These are phyloP conservation scores for Coenobita brevimanus DNA, from an alignment of 1,140 invertebrate species.

Conservation along the genomic window DNA sequence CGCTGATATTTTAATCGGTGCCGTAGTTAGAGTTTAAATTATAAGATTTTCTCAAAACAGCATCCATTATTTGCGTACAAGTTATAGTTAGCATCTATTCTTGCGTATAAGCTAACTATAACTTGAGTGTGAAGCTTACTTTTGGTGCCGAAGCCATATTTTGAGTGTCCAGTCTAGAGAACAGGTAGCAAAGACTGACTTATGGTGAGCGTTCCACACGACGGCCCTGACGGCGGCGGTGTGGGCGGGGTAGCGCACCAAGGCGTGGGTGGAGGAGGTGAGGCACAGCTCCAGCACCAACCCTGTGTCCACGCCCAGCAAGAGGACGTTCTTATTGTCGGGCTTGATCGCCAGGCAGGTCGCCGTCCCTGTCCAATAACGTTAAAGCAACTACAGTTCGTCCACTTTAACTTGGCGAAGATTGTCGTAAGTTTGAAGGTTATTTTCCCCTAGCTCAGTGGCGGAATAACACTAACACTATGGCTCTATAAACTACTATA, in stretches of 20 bases:
- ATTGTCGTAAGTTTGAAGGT: too few species aligned
- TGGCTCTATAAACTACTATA: too few species aligned
- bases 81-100: neutral
- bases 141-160: slow-evolving; percentile 32
- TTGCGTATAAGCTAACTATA: neutral
- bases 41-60: too few species aligned
- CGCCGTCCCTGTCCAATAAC: slow-evolving; percentile 84
- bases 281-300: slow-evolving; percentile 92
- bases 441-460: too few species aligned
- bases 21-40: too few species aligned
- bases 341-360: slow-evolving; percentile 92
- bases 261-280: slow-evolving; percentile 81
- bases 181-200: slow-evolving; percentile 90
- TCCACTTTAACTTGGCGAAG: too few species aligned
- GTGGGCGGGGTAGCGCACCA: slow-evolving; percentile 81
- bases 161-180: slow-evolving; percentile 88
- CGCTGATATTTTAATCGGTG: too few species aligned
- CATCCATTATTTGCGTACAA: neutral
- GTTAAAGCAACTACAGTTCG: too few species aligned
- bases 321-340: slow-evolving; percentile 83
- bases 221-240: slow-evolving; percentile 92
- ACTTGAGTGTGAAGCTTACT: slow-evolving; percentile 39
- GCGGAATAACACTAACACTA: too few species aligned
- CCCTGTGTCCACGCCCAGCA: slow-evolving; percentile 96
- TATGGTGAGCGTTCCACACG: slow-evolving; percentile 90